phyloP scores from a whole-genome alignment of 2,888 invertebrate genomes.

The Orthosia gracilis region DNA sequence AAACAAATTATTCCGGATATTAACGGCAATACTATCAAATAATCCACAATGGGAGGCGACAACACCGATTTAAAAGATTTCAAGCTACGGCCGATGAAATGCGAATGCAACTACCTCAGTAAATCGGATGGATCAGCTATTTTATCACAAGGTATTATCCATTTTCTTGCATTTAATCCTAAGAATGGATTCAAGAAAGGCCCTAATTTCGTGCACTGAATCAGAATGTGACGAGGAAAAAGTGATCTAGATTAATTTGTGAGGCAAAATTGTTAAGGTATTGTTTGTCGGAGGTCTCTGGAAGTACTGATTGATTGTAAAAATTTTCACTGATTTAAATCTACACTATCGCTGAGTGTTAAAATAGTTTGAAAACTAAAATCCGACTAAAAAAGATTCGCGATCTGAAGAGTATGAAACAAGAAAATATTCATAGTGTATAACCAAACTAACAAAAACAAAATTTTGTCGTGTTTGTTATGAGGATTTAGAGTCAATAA shows the following conservation, averaged over 20 bases:
- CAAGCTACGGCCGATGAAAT: conserved; percentile 90
- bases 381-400: no score
- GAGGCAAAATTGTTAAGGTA: background rate
- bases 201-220: background rate
- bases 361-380: no score
- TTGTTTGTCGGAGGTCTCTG: background rate
- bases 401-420: no score
- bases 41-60: conserved; percentile 73
- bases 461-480: no score
- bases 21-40: background rate
- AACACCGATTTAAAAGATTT: conserved; percentile 76
- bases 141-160: conserved; percentile 93
- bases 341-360: background rate
- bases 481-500: no score
- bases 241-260: no score
- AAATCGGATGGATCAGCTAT: conserved; percentile 95
- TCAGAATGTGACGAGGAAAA: no score
- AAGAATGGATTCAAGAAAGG: background rate
- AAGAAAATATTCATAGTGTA: no score
- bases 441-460: no score
- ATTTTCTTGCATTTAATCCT: background rate
- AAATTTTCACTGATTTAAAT: background rate
- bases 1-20: conserved; percentile 8
- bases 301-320: background rate
- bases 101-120: conserved; percentile 94